Evolutionary conservation across 2,888 invertebrate species (phyloP), one percentile per base, ranked within the genome.

Genomic region (Nomada hirtipes): DNA sequence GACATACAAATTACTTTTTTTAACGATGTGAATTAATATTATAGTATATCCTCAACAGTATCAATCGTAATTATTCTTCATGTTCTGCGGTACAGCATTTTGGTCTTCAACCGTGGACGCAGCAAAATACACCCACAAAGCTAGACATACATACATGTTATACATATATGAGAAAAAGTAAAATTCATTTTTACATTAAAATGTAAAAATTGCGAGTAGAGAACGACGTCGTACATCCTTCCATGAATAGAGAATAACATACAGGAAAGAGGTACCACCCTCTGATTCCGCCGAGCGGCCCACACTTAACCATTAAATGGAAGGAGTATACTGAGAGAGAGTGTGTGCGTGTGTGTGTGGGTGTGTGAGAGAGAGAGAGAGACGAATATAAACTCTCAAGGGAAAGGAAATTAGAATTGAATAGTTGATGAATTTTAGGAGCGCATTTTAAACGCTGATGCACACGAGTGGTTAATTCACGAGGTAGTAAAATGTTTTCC

Each of bases 391-490:
- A 88, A 86, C 85, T 88, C 88, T 74, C 78, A 53, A 76, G 86
- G 87, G 87, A 82, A 86, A 91, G 92, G 91, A 92, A 92, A 92
- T 92, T 92, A 92, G 91, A 92, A 92, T 92, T 92, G 92, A 92
- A 92, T 92, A 92, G 91, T 92, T 92, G 92, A 92, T 92, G 92
- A 92, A 92, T 92, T 92, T 91, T 90, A 91, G 90, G 89, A 92
- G 91, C 86, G 84, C 79, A 76, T 73, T 78, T 88, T 82, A 87
- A 82, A 85, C 84, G 77, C 76, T 69, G 83, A 81, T 84, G 76
- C 78, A 78, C 80, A 42, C 80, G 63, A 77, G 76, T 70, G 76
- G 82, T 84, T 86, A 78, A 78, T 78, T 77, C 73, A 59, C 55
- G 65, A 29, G 57, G 55, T 63, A 44, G 67, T 29, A 76, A 82